Evolutionary conservation across 1,140 invertebrate genomes (phyloP), one percentile per base, ranked within the genome.

Genomic region (Psilanteris sp.): DNA sequence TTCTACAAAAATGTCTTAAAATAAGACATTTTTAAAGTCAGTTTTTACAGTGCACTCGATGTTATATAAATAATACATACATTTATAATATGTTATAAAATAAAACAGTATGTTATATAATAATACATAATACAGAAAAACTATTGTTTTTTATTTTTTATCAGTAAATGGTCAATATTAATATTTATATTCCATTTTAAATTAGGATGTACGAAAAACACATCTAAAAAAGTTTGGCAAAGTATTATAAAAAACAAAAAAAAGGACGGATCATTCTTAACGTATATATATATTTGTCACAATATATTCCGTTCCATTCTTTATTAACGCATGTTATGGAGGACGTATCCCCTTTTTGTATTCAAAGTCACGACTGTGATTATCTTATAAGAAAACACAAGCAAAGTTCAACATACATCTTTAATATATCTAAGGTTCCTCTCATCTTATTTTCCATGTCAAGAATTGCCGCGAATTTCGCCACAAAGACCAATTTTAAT

Each of bases 321-420:
- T 57, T 57, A 26, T 68, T 61, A 61, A 55, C 48, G 67, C 48
- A 32, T 29, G 41, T 46, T 72, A 59, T 52, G 27, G 14, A 32
- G 20, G 46, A 67, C 73, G 57, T 80, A 81, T 83, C 79, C 77
- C 46, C 46, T 18, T 37, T 44, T 61, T 55, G 75, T 79, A 84
- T 84, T 84, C 81, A 81, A 57, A 80, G 81, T 82, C 84, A 83
- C 82, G 82, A 81, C 68, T 81, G 74, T 83, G 84, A 85, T 85
- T 84, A 85, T 82, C 79, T 81, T 84, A 83, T 82, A 79, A 80
- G 80, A 80, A 84, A 82, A 83, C 62, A 81, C 83, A 84, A 83
- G 83, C 71, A 80, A 78, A 55, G 59, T 68, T 68, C 67, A 66
- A 73, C 76, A 78, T 80, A 81, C 75, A 76, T 70, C 76, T 61